Evolutionary conservation across 2,888 invertebrate species (phyloP).

Genomic region (Melolontha melolontha): DNA sequence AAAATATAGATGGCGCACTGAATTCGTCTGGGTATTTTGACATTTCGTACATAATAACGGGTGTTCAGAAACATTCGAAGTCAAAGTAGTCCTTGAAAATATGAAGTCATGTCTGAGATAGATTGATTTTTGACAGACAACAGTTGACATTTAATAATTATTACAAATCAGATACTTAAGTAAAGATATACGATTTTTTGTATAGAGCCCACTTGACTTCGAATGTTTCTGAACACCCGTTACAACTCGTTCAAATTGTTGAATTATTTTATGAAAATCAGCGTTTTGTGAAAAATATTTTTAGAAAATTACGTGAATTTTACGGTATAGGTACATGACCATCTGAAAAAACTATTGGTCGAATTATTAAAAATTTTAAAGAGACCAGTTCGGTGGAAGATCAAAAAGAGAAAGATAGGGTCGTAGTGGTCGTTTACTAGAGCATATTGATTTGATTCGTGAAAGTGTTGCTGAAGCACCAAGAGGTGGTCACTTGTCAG

Average conservation of each 20-base stretch:
- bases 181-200: too few species aligned
- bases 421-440: not conserved
- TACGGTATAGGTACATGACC: not conserved
- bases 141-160: too few species aligned
- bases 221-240: too few species aligned
- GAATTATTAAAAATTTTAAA: not conserved
- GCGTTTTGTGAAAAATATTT: not conserved
- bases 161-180: too few species aligned
- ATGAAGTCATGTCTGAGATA: too few species aligned
- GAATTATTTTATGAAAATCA: constrained; percentile 5
- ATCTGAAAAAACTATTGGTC: not conserved
- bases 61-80: too few species aligned
- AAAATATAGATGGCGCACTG: constrained; percentile 4
- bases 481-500: too few species aligned
- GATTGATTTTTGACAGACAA: too few species aligned
- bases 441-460: not conserved
- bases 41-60: not conserved
- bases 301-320: constrained; percentile 9
- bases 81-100: too few species aligned
- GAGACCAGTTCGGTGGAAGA: not conserved
- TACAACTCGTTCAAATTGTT: not conserved
- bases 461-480: too few species aligned
- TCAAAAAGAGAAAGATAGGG: not conserved
- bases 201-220: too few species aligned
- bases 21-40: not conserved